Evolutionary conservation across 2,113 vertebrate genomes (phyloP).

Genomic region (Aplodontia rufa): DNA sequence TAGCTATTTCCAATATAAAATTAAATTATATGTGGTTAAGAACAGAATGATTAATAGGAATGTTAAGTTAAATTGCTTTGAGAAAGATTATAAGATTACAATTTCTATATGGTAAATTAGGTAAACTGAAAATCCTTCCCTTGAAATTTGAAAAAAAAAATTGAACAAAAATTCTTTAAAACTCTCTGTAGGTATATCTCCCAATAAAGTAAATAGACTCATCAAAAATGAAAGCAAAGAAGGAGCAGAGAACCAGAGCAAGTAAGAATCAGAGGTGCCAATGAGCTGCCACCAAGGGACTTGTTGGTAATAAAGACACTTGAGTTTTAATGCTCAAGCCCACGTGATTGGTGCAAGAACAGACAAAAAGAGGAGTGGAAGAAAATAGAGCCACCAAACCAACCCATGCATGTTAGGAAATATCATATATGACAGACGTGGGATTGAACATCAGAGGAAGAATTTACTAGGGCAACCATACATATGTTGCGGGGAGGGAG

Average conservation of each 20-base stretch:
- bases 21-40: background rate
- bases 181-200: background rate
- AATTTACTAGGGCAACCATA: no score
- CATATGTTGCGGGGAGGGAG: no score
- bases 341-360: background rate
- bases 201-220: background rate
- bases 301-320: background rate
- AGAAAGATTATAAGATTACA: background rate
- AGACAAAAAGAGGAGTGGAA: background rate
- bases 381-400: background rate
- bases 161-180: background rate
- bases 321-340: background rate
- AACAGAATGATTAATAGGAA: background rate
- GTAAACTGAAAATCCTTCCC: background rate
- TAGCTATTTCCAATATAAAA: background rate
- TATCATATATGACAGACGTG: background rate
- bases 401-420: background rate
- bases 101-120: background rate
- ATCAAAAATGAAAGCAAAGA: background rate
- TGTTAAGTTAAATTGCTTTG: background rate
- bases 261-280: background rate
- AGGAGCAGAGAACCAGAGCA: background rate
- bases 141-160: background rate
- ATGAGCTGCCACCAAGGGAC: background rate
- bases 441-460: background rate